These are phyloP conservation scores for Podarcis siculus DNA, from an alignment of 2,797 vertebrate species.

Conservation along the genomic window DNA sequence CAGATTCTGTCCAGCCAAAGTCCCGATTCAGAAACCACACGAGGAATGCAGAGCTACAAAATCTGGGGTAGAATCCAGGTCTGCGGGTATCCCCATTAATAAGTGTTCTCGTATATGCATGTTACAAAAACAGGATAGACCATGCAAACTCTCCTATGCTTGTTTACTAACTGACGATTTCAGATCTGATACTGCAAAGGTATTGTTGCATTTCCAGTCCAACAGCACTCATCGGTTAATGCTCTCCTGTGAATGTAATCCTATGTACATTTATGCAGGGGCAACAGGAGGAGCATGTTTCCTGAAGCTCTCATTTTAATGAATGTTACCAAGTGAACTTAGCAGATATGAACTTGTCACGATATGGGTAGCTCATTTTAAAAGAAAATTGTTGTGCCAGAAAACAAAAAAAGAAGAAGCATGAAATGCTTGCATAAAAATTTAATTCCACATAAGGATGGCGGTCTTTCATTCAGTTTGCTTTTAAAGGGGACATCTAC, in stretches of 20 bases:
- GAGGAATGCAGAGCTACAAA: background rate
- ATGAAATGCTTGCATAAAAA: background rate
- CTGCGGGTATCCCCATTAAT: background rate
- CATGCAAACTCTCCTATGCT: background rate
- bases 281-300: background rate
- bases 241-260: background rate
- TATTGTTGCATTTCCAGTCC: background rate
- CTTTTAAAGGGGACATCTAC: too few relatives aligned
- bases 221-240: background rate
- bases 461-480: too few relatives aligned
- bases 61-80: background rate
- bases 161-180: background rate
- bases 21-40: background rate
- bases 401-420: background rate
- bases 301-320: background rate
- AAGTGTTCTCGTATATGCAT: background rate
- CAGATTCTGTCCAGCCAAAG: background rate
- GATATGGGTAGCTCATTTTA: background rate
- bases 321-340: constrained; percentile 5
- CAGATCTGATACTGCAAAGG: background rate
- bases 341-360: background rate
- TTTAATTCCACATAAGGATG: background rate
- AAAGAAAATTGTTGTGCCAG: background rate
- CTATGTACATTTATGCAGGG: background rate
- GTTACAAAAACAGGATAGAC: background rate